These are phyloP conservation scores for Esox niger DNA, from an alignment of 2,113 vertebrate species.

Conservation along the genomic window DNA sequence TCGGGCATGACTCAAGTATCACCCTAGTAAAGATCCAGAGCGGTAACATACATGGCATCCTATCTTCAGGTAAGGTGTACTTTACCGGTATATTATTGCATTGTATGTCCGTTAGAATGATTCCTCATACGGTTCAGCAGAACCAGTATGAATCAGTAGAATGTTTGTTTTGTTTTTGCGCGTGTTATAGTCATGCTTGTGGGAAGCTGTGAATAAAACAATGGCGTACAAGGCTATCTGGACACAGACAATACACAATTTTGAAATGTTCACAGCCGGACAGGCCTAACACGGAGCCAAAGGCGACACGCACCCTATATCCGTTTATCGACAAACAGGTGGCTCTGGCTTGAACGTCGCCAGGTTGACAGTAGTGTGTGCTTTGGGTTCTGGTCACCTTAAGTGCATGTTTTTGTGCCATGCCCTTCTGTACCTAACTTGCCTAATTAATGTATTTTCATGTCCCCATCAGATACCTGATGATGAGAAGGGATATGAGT, in stretches of 20 bases:
- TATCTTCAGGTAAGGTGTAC: conserved; percentile 66
- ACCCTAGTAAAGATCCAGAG: conserved; percentile 14
- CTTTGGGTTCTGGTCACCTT: neutral
- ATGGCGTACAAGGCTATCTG: too few species aligned
- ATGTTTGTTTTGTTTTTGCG: too few species aligned
- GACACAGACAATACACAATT: too few species aligned
- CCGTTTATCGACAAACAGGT: conserved; percentile 44
- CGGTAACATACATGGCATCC: conserved; percentile 68
- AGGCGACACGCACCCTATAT: too few species aligned
- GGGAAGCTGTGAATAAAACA: too few species aligned
- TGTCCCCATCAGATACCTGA: conserved; percentile 67
- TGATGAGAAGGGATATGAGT: conserved; percentile 71
- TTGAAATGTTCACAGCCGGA: too few species aligned
- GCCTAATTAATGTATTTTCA: conserved; percentile 3
- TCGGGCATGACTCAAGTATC: conserved; percentile 27
- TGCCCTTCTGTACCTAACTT: conserved; percentile 9
- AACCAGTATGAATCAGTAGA: too few species aligned
- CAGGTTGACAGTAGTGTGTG: neutral
- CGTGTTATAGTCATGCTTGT: too few species aligned
- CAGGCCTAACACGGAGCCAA: too few species aligned
- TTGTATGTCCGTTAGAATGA: too few species aligned
- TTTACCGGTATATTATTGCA: too few species aligned
- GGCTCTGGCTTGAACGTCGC: conserved; percentile 28
- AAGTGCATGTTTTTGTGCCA: neutral
- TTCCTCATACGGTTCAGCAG: too few species aligned